Evolutionary conservation across 1,140 invertebrate genomes (phyloP), one percentile per base, ranked within the genome.

Genomic region (Saccostrea echinata): DNA sequence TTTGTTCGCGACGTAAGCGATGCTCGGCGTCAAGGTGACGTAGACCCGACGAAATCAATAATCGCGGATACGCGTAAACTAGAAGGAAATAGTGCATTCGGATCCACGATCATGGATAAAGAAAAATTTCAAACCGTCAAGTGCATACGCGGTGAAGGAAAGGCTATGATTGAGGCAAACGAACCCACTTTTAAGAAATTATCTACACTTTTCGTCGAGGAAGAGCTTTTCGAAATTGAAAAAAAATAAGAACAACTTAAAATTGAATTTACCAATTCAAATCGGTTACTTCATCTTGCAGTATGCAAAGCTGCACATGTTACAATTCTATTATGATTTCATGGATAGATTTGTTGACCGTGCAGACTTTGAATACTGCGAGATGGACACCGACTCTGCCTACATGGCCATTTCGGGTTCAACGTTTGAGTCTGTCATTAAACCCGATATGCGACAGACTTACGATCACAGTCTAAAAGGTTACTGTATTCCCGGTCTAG

Each of bases 311-410:
- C 61, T 92, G 35, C 43, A 88, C 13, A 92, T 92, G 90, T 84
- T 91, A 13, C 35, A 91, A 61, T 91, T 92, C 85, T 90, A 91
- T 81, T 90, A 89, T 68, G 90, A 92, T 84, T 90, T 89, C 27
- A 18, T 92, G 43, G 88, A 90, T 27, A 87, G 64, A 35, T 92
- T 71, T 80, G 85, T 91, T 0, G 84, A 86, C 16, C 30, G 89
- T 35, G 24, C 57, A 27, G 82, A 90, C 68, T 91, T 89, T 71
- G 85, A 92, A 64, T 89, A 89, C 55, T 89, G 84, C 16, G 87
- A 91, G 55, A 91, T 91, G 91, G 90, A 92, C 82, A 92, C 90
- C 9, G 91, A 90, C 83, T 85, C 53, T 57, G 85, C 90, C 3
- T 90, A 91, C 85, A 86, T 91, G 71, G 88, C 88, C 1, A 30